Conservation (phyloP, 2,797 vertebrate genomes). For the Acestrorhynchus altus region DNA sequence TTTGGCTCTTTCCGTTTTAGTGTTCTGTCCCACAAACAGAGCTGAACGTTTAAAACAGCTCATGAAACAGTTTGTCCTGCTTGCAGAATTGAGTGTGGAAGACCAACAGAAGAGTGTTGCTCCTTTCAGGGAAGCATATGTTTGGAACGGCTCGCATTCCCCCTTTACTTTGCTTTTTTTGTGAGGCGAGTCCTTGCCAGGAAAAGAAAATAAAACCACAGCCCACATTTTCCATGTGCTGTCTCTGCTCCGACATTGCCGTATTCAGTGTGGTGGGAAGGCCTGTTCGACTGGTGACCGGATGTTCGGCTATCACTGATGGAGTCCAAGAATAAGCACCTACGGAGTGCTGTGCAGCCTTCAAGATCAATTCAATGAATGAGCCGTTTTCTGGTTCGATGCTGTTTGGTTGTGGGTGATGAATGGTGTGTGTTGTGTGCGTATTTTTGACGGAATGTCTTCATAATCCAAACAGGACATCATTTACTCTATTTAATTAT, state of each 20-base stretch:
- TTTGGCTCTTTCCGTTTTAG: neutral
- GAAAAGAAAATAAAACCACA: conserved; percentile 53
- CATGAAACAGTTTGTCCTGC: conserved; percentile 38
- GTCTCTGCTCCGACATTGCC: conserved; percentile 35
- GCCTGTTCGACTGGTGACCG: conserved; percentile 19
- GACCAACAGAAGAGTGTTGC: conserved; percentile 24
- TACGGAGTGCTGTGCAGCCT: too few relatives aligned
- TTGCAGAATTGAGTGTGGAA: conserved; percentile 3
- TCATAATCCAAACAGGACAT: too few relatives aligned
- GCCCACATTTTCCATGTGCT: conserved; percentile 41
- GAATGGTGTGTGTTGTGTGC: too few relatives aligned
- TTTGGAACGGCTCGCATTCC: conserved; percentile 66
- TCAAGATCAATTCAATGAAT: too few relatives aligned
- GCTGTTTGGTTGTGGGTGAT: too few relatives aligned
- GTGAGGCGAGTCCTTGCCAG: conserved; percentile 55
- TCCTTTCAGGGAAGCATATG: conserved; percentile 58
- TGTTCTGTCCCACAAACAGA: neutral
- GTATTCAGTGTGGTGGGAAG: conserved; percentile 13
- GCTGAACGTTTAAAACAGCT: neutral
- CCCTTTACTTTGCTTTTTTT: conserved; percentile 51
- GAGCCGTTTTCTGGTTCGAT: too few relatives aligned
- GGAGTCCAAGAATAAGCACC: neutral
- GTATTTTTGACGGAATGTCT: too few relatives aligned
- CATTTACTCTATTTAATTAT: too few relatives aligned
- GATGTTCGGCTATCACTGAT: conserved; percentile 19